Evolutionary conservation across 2,797 vertebrate genomes (phyloP), one percentile per base, ranked within the genome.

Genomic region (Chromobotia macracanthus): DNA sequence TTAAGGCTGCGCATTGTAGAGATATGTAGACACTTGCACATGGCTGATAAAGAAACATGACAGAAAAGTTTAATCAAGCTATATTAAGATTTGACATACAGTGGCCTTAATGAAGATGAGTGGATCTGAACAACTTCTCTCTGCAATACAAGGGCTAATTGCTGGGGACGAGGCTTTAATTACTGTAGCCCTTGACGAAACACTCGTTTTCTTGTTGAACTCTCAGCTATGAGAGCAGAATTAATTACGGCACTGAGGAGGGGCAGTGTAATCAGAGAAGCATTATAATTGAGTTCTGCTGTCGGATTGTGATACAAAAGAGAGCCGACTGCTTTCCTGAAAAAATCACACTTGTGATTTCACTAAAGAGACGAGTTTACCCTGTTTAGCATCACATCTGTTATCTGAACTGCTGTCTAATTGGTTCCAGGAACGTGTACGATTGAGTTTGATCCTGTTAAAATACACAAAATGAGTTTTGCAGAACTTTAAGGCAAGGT

Each of bases 131-230:
- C 23, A 63, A 71, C 60, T 63, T 55, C 35, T 78, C 69, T 55
- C 50, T 0, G 21, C 19, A 18, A 46, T 21, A 44, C 48, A 55
- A 28, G 19, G 61, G 56, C 46, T 79, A 79, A 82, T 79, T 79
- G 41, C 60, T 75, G 48, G 56, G 76, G 72, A 65, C 44, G 25
- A 48, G 68, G 38, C 50, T 65, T 79, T 75, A 70, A 82, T 79
- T 70, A 79, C 44, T 44, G 72, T 16, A 73, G 75, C 71, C 28
- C 58, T 79, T 75, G 48, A 65, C 35, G 38, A 73, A 56, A 50
- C 44, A 65, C 50, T 53, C 38, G 61, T 51, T 69, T 69, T 68
- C 23, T 61, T 68, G 72, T 80, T 58, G 58, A 48, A 72, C 60
- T 67, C 61, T 66, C 55, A 66, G 38, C 18, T 35, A 58, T 56